phyloP scores from a whole-genome alignment of 2,797 vertebrate species.

The Alauda arvensis region DNA sequence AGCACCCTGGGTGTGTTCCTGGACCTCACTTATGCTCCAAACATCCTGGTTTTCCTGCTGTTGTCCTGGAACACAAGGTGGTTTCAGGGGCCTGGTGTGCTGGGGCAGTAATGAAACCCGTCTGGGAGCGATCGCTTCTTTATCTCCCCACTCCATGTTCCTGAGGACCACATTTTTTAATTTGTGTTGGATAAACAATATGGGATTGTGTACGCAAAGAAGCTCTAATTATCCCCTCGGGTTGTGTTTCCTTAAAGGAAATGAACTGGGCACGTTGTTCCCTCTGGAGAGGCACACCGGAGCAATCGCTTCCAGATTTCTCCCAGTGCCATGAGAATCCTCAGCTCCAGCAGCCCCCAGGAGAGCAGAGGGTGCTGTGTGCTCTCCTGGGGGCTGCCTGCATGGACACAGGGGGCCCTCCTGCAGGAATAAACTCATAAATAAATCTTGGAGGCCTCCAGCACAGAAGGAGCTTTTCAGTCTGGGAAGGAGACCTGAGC shows the following conservation, averaged over 20 bases:
- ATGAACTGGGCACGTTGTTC: conserved; percentile 72
- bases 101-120: conserved; percentile 65
- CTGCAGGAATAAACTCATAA: neutral
- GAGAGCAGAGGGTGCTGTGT: neutral
- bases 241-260: conserved; percentile 80
- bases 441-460: fast-evolving
- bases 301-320: conserved; percentile 79
- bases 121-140: conserved; percentile 62
- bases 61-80: neutral
- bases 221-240: conserved; percentile 77
- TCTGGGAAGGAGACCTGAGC: neutral
- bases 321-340: neutral
- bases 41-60: neutral
- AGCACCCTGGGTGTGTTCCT: neutral
- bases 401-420: fast-evolving
- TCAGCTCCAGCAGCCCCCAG: neutral
- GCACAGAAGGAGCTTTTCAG: fast-evolving
- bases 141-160: conserved; percentile 71
- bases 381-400: neutral
- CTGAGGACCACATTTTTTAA: conserved; percentile 73
- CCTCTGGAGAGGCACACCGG: conserved; percentile 51
- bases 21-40: fast-evolving
- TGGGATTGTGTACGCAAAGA: conserved; percentile 74
- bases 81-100: conserved; percentile 2
- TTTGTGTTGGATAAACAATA: conserved; percentile 80